phyloP scores from a whole-genome alignment of 2,797 vertebrate genomes.

The Mus minutoides region DNA sequence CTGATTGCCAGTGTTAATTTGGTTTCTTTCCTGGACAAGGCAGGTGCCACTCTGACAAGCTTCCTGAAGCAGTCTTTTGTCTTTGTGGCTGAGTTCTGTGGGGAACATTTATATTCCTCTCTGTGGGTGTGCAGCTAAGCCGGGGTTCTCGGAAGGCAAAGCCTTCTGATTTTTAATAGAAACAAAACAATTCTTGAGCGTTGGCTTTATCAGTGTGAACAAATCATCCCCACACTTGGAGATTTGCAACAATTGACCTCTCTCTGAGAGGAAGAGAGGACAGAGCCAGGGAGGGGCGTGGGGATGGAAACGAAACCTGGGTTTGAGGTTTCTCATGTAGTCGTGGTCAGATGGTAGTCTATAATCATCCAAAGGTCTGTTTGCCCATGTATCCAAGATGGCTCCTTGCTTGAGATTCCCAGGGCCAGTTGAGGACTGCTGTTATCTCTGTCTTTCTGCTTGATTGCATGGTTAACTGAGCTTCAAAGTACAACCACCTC shows the following conservation, averaged over 20 bases:
- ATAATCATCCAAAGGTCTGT: not conserved
- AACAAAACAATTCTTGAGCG: conserved; percentile 15
- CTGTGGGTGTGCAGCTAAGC: not conserved
- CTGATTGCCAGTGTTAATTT: conserved; percentile 13
- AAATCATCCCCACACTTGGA: not conserved
- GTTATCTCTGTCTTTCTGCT: not conserved
- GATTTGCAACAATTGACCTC: not conserved
- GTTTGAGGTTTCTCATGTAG: not conserved
- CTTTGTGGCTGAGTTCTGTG: not conserved
- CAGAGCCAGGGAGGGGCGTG: not conserved
- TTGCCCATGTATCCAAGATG: not conserved
- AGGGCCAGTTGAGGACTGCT: not conserved
- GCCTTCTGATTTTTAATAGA: conserved; percentile 5
- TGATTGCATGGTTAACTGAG: not conserved
- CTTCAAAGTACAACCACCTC: not conserved
- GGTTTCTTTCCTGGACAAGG: conserved; percentile 50
- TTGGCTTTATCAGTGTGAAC: conserved; percentile 7
- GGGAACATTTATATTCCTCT: not conserved
- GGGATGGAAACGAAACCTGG: not conserved
- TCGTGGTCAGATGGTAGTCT: not conserved
- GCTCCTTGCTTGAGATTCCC: not conserved
- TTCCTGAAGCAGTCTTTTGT: conserved; percentile 25
- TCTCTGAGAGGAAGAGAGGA: not conserved
- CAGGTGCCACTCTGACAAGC: not conserved
- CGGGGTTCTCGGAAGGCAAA: conserved; percentile 24